A percentile compares a stretch with the other conserved stretches of the same genome.
These are phyloP conservation scores for Ceratosolen solmsi DNA, from an alignment of 1,140 invertebrate genomes.

Conservation along the genomic window DNA sequence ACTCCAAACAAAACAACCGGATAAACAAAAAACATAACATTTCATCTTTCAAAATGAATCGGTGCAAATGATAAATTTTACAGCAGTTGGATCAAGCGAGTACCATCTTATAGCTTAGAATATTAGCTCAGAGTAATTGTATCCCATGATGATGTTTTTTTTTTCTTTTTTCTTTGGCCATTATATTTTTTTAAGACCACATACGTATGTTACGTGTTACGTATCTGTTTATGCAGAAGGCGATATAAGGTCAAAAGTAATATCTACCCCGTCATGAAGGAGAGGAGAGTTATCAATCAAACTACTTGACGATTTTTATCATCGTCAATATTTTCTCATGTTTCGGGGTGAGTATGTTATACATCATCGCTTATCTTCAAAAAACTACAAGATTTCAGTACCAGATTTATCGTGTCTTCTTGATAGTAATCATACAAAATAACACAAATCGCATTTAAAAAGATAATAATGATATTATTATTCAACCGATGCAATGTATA, in stretches of 20 bases:
- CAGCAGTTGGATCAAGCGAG: neutral
- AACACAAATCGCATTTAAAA: too few species aligned
- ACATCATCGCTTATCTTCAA: neutral
- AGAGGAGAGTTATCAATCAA: slow-evolving; percentile 51
- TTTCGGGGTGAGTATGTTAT: neutral
- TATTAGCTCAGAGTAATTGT: too few species aligned
- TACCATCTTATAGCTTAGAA: neutral
- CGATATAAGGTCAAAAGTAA: slow-evolving; percentile 57
- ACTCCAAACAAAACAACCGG: neutral
- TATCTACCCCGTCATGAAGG: slow-evolving; percentile 43
- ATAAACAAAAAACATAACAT: neutral
- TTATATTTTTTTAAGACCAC: neutral
- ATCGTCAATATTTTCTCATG: slow-evolving; percentile 25
- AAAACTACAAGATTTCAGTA: neutral
- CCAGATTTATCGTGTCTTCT: too few species aligned
- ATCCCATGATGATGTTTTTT: too few species aligned
- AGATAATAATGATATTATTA: too few species aligned
- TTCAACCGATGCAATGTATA: too few species aligned
- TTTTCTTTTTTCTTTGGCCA: too few species aligned
- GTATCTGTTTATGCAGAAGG: neutral
- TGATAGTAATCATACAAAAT: too few species aligned
- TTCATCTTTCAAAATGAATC: neutral
- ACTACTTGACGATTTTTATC: slow-evolving; percentile 49
- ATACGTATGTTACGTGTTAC: neutral
- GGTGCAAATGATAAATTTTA: neutral